Base-by-base conservation (phyloP, 2,888 invertebrate genomes). In the Euplexia lucipara region DNA sequence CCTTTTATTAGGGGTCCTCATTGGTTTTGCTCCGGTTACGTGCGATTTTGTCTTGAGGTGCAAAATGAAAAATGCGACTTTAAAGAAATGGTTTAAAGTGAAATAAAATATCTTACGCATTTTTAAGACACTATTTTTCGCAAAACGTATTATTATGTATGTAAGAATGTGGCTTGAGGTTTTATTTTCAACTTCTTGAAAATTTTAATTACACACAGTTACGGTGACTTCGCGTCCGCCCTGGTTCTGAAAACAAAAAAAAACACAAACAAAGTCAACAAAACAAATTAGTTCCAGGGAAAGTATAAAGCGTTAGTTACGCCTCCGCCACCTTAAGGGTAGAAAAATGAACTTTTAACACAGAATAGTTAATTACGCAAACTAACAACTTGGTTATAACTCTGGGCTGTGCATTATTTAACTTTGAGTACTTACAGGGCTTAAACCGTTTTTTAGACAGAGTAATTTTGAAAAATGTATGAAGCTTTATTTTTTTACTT, bases 281-380 rank as follows among this genome's bases (percentile, higher is more conserved):
- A 61, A 53, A 57, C 30, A 54, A 78, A 77, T 68, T 75, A 74
- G 41, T 69, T 69, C 34, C 35, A 73, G 34, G 32, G 41, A 58
- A 63, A 57, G 34, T 52, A 39, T 53, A 34, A 59, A 59, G 35
- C n/a, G 48, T 60, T 57, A 51, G 75, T 48, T 63, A 74, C 54
- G 20, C 52, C 49, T 30, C 47, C 5, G 44, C 14, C 9, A 52
- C 48, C 20, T 63, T 18, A 53, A 37, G 34, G 77, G 44, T 39
- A 59, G 47, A 70, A 74, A 70, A 65, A 78, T 52, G 12, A 47
- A 69, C 62, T 75, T 74, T 64, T 68, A 41, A 64, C 63, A 54
- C 18, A 44, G 53, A 57, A 49, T 54, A 60, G 53, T 60, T 63
- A 63, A 68, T 73, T 75, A 78, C 35, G 42, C 16, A 42, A 64